Base-by-base conservation (phyloP, 2,797 vertebrate genomes). In the Threskiornis aethiopicus region DNA sequence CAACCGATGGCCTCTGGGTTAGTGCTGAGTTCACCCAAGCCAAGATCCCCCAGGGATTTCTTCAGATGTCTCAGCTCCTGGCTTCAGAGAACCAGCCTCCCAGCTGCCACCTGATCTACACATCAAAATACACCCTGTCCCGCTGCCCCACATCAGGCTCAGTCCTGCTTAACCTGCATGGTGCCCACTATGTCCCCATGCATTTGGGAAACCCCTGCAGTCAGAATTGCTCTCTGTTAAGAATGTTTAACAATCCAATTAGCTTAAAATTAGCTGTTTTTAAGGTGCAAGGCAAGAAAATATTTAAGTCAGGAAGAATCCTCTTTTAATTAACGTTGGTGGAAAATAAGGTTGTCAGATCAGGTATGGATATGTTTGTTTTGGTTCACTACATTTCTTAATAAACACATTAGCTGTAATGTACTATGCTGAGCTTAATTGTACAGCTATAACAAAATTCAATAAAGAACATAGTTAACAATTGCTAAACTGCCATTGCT, bases 261-360 rank as follows among this genome's bases (percentile, higher is more conserved):
- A 76, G 46, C 28, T 94, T 55, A 62, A 72, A 86, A 95, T 88
- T 42, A 86, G 39, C 79, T 73, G 12, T 1, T 33, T 95, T 91
- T 70, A 91, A 96, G 73, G 73, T 62, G 62, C 39, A 49, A 85
- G 28, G 59, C 52, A 39, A 78, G 51, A 87, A 89, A 41, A 41
- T 51, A 77, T 57, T 88, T 51, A 86, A 96, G 91, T 57, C 87
- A 71, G 79, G 80, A 92, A 77, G 72, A 96, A 91, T 58, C 86
- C 47, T 93, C 83, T 89, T 94, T 96, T 96, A 96, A 95, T 96
- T 96, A 95, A 89, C 79, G 94, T 82, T 47, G 17, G 61, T 57
- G 41, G 76, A 84, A 95, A 94, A 87, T 41, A 92, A 88, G 55
- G 91, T 83, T 88, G 79, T 76, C 82, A 93, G 80, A 65, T 61